phyloP scores from a whole-genome alignment of 2,888 invertebrate species.

The Uloborus plumipes region DNA sequence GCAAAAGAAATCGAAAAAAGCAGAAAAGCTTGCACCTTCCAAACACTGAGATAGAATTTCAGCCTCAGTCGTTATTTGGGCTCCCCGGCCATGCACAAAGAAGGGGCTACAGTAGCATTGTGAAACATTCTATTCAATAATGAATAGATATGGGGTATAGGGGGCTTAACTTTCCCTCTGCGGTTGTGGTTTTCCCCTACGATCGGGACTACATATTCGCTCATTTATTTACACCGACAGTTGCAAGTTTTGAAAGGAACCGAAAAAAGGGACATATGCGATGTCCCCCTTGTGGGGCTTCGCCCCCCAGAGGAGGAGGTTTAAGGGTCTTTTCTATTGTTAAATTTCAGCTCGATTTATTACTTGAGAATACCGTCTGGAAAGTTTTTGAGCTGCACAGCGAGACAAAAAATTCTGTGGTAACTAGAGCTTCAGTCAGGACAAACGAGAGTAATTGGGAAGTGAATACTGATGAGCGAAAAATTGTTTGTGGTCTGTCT shows the following conservation, averaged over 20 bases:
- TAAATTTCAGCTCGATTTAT: constrained; percentile 38
- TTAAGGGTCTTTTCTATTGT: not conserved
- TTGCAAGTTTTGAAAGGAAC: constrained; percentile 39
- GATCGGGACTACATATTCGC: constrained; percentile 4
- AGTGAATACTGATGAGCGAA: no score
- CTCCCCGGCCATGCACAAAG: not conserved
- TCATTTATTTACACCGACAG: constrained; percentile 57
- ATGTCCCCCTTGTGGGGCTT: no score
- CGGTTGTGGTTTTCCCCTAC: constrained; percentile 1
- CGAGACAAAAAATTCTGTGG: no score
- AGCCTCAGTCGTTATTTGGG: not conserved
- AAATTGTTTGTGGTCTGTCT: no score
- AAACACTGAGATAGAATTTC: constrained; percentile 14
- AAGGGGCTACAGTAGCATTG: constrained; percentile 1
- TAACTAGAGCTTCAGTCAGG: no score
- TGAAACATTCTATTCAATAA: constrained; percentile 2
- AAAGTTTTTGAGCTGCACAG: no score
- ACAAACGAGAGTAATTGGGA: no score
- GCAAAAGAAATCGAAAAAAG: not conserved
- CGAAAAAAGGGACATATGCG: constrained; percentile 14
- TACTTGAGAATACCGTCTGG: constrained; percentile 25
- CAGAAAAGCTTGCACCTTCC: constrained; percentile 10
- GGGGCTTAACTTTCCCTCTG: constrained; percentile 1
- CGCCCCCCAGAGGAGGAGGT: not conserved
- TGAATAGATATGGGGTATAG: not conserved